Evolutionary conservation across 2,797 vertebrate species (phyloP).

Genomic region (Glyptemys insculpta): DNA sequence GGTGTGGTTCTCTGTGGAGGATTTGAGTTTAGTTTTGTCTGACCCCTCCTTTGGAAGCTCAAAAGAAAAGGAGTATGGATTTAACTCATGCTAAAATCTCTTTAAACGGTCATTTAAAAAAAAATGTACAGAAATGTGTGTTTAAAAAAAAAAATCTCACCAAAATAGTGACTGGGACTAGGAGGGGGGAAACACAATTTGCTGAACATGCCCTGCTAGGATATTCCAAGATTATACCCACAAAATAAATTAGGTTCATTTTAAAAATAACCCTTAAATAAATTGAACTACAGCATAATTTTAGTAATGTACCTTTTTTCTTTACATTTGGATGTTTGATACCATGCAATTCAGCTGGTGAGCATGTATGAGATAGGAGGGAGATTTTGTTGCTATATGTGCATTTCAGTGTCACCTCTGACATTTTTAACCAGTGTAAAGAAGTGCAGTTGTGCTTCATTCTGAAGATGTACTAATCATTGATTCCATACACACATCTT

Average conservation of each 20-base stretch:
- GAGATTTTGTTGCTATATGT: rapidly evolving
- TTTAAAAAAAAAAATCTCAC: neutral
- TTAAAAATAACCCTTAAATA: neutral
- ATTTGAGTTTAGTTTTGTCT: neutral
- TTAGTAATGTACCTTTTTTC: neutral
- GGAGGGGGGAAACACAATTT: neutral
- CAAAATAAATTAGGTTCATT: neutral
- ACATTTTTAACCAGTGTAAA: neutral
- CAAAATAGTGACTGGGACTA: rapidly evolving
- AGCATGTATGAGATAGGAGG: neutral
- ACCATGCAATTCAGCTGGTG: neutral
- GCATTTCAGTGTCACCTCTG: neutral
- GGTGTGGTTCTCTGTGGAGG: neutral
- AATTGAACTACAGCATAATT: neutral
- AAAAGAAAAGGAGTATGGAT: conserved; percentile 15
- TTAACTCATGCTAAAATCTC: neutral
- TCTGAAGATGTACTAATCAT: neutral
- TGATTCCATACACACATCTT: conserved; percentile 3
- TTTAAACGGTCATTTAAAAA: neutral
- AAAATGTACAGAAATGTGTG: neutral
- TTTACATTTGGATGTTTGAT: neutral
- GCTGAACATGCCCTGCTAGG: neutral
- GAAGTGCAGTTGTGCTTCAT: neutral
- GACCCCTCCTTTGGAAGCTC: neutral
- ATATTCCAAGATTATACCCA: neutral